These are phyloP conservation scores for Protobothrops flavoviridis DNA, from an alignment of 2,113 vertebrate species.

Conservation along the genomic window DNA sequence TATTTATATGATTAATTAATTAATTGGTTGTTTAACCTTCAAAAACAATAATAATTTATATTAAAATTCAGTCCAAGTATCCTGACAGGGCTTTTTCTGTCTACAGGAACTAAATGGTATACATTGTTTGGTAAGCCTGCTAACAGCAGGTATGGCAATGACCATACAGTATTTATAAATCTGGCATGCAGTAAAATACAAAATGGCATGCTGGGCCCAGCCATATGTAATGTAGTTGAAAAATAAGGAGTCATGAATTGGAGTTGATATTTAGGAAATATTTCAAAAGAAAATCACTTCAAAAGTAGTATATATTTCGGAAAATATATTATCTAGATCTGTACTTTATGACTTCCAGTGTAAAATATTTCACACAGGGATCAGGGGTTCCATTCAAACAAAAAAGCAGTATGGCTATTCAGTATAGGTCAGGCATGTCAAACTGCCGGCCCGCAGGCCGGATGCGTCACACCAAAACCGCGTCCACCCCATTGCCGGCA, in stretches of 20 bases:
- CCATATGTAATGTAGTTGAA: not conserved
- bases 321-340: not conserved
- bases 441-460: no score
- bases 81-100: not conserved
- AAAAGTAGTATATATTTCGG: not conserved
- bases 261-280: not conserved
- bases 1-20: not conserved
- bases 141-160: not conserved
- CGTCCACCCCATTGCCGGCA: no score
- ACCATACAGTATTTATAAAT: not conserved
- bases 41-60: not conserved
- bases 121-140: not conserved
- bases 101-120: not conserved
- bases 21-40: not conserved
- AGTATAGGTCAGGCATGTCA: not conserved
- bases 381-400: not conserved
- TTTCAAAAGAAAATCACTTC: not conserved
- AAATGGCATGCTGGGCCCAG: slow-evolving; percentile 6
- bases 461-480: no score
- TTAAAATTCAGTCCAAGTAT: not conserved
- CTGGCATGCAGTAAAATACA: not conserved
- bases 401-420: not conserved
- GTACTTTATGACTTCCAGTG: not conserved
- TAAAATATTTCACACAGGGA: not conserved
- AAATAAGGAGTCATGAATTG: not conserved